Evolutionary conservation across 2,888 invertebrate species (phyloP).

Genomic region (Bugula neritina): DNA sequence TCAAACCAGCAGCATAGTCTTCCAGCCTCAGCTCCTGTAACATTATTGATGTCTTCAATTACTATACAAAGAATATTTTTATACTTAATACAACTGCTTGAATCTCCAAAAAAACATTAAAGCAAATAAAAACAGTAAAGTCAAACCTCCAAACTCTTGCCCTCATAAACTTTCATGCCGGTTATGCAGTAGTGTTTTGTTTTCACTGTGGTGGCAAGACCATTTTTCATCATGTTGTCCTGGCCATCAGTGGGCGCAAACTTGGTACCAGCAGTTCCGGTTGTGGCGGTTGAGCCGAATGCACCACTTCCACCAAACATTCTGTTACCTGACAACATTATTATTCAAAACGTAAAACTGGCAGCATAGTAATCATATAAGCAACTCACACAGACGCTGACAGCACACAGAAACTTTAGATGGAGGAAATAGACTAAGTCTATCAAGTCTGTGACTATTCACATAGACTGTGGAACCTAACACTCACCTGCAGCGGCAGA

Average conservation of each 20-base stretch:
- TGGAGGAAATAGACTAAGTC: too few species aligned
- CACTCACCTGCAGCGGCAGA: slow-evolving; percentile 20
- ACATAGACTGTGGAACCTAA: not conserved
- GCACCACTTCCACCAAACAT: not conserved
- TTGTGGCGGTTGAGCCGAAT: not conserved
- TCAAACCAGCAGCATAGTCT: slow-evolving; percentile 84
- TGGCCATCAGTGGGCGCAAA: slow-evolving; percentile 80
- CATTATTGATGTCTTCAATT: too few species aligned
- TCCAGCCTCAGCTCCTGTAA: slow-evolving; percentile 79
- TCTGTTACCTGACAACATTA: not conserved
- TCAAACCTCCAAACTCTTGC: slow-evolving; percentile 74
- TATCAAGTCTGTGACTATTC: too few species aligned
- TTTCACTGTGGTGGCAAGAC: slow-evolving; percentile 71
- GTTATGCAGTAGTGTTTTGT: slow-evolving; percentile 95
- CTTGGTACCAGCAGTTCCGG: slow-evolving; percentile 58
- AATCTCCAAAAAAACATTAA: too few species aligned
- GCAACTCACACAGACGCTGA: too few species aligned
- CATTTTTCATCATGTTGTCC: slow-evolving; percentile 70
- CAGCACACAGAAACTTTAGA: too few species aligned
- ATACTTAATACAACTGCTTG: too few species aligned
- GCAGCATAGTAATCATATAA: too few species aligned
- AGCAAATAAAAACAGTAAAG: too few species aligned
- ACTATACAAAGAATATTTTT: too few species aligned
- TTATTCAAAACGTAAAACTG: too few species aligned
- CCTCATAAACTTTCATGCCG: slow-evolving; percentile 96